Percentiles rank a stretch among this genome's conserved stretches.
Evolutionary conservation across 2,113 vertebrate species (phyloP).

Genomic region (Illadopsis cleaveri): DNA sequence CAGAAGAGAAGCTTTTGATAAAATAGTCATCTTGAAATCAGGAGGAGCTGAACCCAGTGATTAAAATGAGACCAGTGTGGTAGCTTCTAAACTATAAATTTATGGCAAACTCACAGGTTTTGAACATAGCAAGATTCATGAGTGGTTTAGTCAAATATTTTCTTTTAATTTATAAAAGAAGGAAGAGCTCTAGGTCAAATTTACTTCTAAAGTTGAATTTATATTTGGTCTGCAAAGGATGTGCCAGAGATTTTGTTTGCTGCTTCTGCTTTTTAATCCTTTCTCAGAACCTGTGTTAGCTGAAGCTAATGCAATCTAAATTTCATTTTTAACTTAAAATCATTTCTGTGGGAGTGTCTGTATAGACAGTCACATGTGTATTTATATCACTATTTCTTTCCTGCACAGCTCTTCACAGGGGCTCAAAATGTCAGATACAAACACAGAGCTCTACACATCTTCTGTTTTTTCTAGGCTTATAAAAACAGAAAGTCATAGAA

Average conservation of each 20-base stretch:
- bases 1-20: background rate
- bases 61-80: background rate
- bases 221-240: background rate
- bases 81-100: background rate
- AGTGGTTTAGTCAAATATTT: conserved; percentile 23
- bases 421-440: background rate
- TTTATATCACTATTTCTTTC: background rate
- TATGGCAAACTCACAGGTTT: background rate
- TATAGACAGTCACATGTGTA: background rate
- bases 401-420: background rate
- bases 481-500: background rate
- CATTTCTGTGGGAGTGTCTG: background rate
- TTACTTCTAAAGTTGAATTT: background rate
- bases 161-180: conserved; percentile 26
- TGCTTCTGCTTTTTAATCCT: background rate
- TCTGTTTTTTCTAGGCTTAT: background rate
- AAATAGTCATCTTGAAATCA: background rate
- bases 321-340: background rate
- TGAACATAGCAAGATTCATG: background rate
- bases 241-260: conserved; percentile 3
- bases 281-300: background rate
- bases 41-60: background rate
- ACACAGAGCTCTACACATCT: background rate
- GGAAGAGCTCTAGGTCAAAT: conserved; percentile 2
- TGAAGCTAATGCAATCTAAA: background rate